phyloP scores from a whole-genome alignment of 2,797 vertebrate genomes.

The Sandelia bainsii region DNA sequence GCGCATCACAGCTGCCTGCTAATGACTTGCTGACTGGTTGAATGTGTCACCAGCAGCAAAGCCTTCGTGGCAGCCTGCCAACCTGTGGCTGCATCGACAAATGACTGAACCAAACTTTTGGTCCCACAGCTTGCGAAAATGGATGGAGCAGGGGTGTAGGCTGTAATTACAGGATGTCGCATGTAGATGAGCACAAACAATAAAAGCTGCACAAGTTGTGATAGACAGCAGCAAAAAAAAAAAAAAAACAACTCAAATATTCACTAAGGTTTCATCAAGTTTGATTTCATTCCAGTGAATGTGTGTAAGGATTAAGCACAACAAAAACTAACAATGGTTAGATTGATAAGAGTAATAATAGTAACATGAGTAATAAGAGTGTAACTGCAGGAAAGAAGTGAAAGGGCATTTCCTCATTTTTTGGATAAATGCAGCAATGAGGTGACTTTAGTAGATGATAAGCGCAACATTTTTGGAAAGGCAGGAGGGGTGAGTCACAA shows the following conservation, averaged over 20 bases:
- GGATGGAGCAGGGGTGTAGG: not conserved
- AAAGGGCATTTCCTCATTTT: no score
- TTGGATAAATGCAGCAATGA: no score
- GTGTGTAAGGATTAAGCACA: not conserved
- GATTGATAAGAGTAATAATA: no score
- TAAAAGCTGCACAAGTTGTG: not conserved
- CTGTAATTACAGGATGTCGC: conserved; percentile 6
- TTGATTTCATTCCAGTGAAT: not conserved
- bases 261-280: not conserved
- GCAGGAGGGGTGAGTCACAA: no score
- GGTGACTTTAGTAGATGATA: no score
- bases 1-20: not conserved
- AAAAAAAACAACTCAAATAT: not conserved
- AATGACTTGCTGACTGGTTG: not conserved
- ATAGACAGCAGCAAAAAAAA: no score
- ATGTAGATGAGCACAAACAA: not conserved
- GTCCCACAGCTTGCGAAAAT: not conserved
- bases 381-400: not conserved
- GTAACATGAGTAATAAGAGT: not conserved
- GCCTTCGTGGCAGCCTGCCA: conserved; percentile 9
- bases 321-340: not conserved
- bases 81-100: conserved; percentile 4
- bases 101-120: conserved; percentile 2
- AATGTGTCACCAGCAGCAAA: not conserved
- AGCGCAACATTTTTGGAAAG: no score